phyloP scores from a whole-genome alignment of 1,140 invertebrate species.

The Bombus ignitus region DNA sequence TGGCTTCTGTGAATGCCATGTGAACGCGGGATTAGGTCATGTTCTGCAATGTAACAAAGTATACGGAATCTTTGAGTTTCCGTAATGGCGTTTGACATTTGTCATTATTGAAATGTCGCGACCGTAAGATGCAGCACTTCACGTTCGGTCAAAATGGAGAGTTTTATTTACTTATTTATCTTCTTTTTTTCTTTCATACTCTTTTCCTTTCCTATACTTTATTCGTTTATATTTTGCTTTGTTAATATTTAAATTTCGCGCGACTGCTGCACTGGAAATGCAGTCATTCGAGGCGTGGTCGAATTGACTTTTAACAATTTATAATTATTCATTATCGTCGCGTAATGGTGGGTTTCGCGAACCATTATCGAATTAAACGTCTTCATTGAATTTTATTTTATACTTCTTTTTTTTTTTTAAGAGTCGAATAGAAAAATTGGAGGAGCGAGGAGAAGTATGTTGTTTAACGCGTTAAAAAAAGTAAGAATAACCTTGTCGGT shows the following conservation, averaged over 20 bases:
- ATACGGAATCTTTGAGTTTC: slow-evolving; percentile 25
- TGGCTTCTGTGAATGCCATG: slow-evolving; percentile 63
- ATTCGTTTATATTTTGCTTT: not conserved
- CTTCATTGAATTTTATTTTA: not conserved
- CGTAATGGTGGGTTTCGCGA: not conserved
- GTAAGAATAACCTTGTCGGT: slow-evolving; percentile 1
- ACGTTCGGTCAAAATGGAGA: not conserved
- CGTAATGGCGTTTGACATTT: not conserved
- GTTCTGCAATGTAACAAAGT: slow-evolving; percentile 49
- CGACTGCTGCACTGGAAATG: not conserved
- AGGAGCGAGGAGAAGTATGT: not conserved
- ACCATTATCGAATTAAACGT: not conserved
- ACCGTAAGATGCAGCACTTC: not conserved
- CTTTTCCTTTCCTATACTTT: not conserved
- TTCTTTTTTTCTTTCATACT: too few species aligned
- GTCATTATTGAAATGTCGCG: not conserved
- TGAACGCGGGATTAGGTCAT: slow-evolving; percentile 56
- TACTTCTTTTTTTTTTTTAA: not conserved
- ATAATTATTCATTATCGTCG: not conserved
- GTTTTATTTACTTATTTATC: not conserved
- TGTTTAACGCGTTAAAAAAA: slow-evolving; percentile 8
- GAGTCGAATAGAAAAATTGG: not conserved
- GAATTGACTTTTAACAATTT: slow-evolving; percentile 30
- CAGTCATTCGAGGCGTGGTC: not conserved
- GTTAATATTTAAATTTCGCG: not conserved